Percentiles rank a stretch among this genome's conserved stretches.
Evolutionary conservation across 2,797 vertebrate genomes (phyloP).

Genomic region (Sebastes taczanowskii): DNA sequence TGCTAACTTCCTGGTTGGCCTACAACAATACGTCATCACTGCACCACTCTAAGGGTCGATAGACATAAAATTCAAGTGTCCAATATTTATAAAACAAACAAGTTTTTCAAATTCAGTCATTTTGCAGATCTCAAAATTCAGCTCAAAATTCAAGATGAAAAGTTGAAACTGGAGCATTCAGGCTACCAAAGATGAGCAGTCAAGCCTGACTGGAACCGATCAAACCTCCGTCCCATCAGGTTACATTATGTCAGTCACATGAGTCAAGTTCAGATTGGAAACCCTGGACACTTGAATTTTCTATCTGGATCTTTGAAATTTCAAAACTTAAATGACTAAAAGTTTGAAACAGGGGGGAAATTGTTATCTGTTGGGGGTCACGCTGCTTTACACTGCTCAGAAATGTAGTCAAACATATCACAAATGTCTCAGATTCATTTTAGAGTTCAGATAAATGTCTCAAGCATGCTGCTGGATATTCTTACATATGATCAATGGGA

Average conservation of each 20-base stretch:
- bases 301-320: not conserved
- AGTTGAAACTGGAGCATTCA: not conserved
- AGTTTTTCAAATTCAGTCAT: not conserved
- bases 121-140: not conserved
- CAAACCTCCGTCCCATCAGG: not conserved
- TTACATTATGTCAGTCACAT: not conserved
- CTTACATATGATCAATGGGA: not conserved
- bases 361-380: accelerated
- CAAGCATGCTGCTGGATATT: not conserved
- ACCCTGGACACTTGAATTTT: not conserved
- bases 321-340: not conserved
- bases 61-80: not conserved
- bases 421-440: not conserved
- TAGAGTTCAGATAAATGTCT: not conserved
- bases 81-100: not conserved
- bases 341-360: not conserved
- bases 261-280: not conserved
- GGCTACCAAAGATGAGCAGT: not conserved
- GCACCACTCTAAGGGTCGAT: not conserved
- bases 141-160: not conserved
- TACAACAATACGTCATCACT: too few species aligned
- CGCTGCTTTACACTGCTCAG: not conserved
- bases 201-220: not conserved
- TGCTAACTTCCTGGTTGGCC: too few species aligned
- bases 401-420: not conserved